Conservation (phyloP, 1,140 invertebrate species). For the Papilio helenus region DNA sequence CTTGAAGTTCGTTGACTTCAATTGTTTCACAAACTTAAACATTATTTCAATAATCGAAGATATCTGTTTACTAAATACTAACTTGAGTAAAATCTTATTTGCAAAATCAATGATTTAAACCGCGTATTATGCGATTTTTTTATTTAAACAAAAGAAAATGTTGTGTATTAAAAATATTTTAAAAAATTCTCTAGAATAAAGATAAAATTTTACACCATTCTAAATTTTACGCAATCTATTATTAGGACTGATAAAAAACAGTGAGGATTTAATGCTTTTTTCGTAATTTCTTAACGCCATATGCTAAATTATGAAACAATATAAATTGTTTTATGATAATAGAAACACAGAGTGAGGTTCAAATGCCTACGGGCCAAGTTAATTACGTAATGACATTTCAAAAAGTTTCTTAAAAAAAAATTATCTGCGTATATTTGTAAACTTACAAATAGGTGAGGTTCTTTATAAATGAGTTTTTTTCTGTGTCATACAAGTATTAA, state of each 20-base stretch:
- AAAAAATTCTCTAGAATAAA: not conserved
- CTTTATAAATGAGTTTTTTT: constrained; percentile 23
- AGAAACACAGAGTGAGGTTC: not conserved
- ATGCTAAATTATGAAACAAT: constrained; percentile 6
- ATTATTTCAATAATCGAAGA: not conserved
- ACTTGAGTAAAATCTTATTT: too few species aligned
- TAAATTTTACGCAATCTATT: not conserved
- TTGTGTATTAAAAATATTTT: too few species aligned
- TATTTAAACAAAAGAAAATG: too few species aligned
- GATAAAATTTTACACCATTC: not conserved
- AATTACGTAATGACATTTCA: constrained; percentile 17
- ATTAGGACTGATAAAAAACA: constrained; percentile 10
- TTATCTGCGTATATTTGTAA: constrained; percentile 13
- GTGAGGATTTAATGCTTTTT: not conserved
- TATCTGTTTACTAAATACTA: too few species aligned
- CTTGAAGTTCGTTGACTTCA: not conserved
- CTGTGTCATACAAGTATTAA: not conserved
- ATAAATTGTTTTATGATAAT: constrained; percentile 25
- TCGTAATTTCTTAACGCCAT: not conserved
- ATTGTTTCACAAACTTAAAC: not conserved
- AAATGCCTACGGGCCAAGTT: not conserved
- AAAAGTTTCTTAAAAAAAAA: constrained; percentile 16
- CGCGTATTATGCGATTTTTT: too few species aligned
- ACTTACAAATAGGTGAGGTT: not conserved
- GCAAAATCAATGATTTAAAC: too few species aligned